A percentile compares a stretch with the other conserved stretches of the same genome.
These are phyloP conservation scores for Todiramphus saurophagus DNA, from an alignment of 2,113 vertebrate species.

Conservation along the genomic window DNA sequence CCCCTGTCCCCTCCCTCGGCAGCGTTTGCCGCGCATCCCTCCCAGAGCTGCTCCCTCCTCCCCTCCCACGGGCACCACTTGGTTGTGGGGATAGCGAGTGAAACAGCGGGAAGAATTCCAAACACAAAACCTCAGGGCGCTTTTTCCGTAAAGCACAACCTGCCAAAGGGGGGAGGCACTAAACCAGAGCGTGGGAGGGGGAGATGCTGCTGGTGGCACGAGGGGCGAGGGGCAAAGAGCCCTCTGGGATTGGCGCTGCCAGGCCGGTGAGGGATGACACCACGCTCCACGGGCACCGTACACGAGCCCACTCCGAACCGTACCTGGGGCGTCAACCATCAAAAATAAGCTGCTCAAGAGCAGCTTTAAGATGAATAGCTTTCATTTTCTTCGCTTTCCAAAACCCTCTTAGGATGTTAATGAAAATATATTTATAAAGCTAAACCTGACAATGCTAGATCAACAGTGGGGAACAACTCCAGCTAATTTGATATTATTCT, in stretches of 20 bases:
- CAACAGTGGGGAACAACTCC: background rate
- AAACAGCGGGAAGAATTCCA: background rate
- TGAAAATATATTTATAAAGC: constrained; percentile 41
- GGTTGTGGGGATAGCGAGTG: fast-evolving
- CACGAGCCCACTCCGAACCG: background rate
- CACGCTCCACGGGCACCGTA: fast-evolving
- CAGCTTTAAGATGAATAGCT: constrained; percentile 28
- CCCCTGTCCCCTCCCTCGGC: background rate
- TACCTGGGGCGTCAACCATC: background rate
- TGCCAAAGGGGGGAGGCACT: background rate
- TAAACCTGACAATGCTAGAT: constrained; percentile 21
- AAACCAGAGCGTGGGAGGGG: background rate
- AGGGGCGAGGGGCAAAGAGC: background rate
- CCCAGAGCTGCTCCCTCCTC: background rate
- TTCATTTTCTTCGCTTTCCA: constrained; percentile 49
- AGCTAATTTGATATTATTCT: background rate
- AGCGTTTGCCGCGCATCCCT: fast-evolving
- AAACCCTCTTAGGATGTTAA: constrained; percentile 56
- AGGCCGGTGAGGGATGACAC: background rate
- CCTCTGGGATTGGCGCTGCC: background rate
- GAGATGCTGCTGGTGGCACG: background rate
- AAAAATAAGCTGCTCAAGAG: background rate
- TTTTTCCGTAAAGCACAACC: background rate
- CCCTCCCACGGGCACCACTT: background rate
- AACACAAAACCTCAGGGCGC: fast-evolving